Evolutionary conservation across 2,113 vertebrate species (phyloP), one percentile per base, ranked within the genome.

Genomic region (Lepus americanus): DNA sequence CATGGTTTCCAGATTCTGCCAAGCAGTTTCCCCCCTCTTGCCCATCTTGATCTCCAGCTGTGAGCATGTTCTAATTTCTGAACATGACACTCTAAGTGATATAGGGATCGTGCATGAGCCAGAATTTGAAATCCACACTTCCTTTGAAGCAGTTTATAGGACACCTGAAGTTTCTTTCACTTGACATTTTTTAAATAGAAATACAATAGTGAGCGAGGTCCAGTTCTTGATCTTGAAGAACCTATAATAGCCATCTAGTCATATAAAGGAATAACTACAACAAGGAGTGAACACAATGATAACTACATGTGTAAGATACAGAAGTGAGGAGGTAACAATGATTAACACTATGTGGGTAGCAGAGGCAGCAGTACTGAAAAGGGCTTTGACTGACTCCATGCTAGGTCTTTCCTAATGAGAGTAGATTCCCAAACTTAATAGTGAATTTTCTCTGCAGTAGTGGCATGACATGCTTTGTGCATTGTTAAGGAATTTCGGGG

Each of bases 1-100:
- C 90, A 92, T 80, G 96, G 94, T 97, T 97, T 97, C 83, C 89
- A 86, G 72, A 83, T 73, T 76, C 22, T 95, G 92, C 89, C 91
- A 95, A 89, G 49, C 61, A 94, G 91, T 95, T 95, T 51, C 49
- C 61, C 29, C 80, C 61, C 79, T 3, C 39, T 23, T 0, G n/a
- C 69, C 88, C 67, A 83, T 95, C 74, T 89, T 86, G 61, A 92
- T 95, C 53, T 63, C 73, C 66, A 89, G n/a, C 27, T 13, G 78
- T 55, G 51, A 95, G 69, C 83, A 72, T 11, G 44, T 39, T 86
- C 59, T 73, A 73, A 72, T 63, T 94, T 91, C 39, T n/a, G 29
- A 89, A 23, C 29, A 63, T 14, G 39, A 72, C 9, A 61, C 20
- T 92, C 25, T 14, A 49, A 84, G 31, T 53, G 55, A 66, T 19